These are phyloP conservation scores for Drosophila sp. DNA, from an alignment of 1,140 invertebrate genomes.

Conservation along the genomic window DNA sequence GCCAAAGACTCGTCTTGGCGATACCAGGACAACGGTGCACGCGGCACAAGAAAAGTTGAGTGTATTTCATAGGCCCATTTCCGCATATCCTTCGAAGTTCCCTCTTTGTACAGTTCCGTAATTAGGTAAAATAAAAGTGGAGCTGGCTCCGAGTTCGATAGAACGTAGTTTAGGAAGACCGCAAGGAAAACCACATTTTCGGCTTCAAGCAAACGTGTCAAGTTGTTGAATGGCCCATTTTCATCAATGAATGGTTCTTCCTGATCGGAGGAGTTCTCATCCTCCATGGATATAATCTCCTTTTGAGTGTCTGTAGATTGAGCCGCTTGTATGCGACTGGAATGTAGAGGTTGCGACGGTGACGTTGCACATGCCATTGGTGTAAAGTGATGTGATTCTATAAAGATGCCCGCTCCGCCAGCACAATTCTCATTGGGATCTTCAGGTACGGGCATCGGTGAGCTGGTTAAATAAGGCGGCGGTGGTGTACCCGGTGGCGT, in stretches of 20 bases:
- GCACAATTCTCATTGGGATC: slow-evolving; percentile 67
- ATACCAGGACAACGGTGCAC: slow-evolving; percentile 92
- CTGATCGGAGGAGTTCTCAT: slow-evolving; percentile 95
- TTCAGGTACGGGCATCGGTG: slow-evolving; percentile 69
- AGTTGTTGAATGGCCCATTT: slow-evolving; percentile 92
- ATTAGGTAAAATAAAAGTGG: slow-evolving; percentile 95
- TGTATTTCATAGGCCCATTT: slow-evolving; percentile 99
- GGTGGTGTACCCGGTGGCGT: slow-evolving; percentile 94
- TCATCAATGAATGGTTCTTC: slow-evolving; percentile 91
- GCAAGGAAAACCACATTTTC: slow-evolving; percentile 91
- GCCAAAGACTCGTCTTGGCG: slow-evolving; percentile 93
- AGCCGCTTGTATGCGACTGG: slow-evolving; percentile 76
- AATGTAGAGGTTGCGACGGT: slow-evolving; percentile 68
- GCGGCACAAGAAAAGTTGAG: slow-evolving; percentile 96
- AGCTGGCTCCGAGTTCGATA: slow-evolving; percentile 93
- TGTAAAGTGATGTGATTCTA: slow-evolving; percentile 81
- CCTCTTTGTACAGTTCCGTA: slow-evolving; percentile 93
- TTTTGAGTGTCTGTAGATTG: slow-evolving; percentile 86
- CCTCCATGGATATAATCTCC: slow-evolving; percentile 97
- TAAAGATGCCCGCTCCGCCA: slow-evolving; percentile 58
- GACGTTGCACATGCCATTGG: slow-evolving; percentile 65
- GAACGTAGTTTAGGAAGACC: slow-evolving; percentile 95
- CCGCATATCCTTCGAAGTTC: slow-evolving; percentile 94
- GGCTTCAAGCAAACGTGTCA: slow-evolving; percentile 89
- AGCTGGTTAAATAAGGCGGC: slow-evolving; percentile 89